Percentiles rank a stretch among this genome's conserved stretches.
These are phyloP conservation scores for Corella eumyota DNA, from an alignment of 23 tunicate genomes.

Conservation along the genomic window DNA sequence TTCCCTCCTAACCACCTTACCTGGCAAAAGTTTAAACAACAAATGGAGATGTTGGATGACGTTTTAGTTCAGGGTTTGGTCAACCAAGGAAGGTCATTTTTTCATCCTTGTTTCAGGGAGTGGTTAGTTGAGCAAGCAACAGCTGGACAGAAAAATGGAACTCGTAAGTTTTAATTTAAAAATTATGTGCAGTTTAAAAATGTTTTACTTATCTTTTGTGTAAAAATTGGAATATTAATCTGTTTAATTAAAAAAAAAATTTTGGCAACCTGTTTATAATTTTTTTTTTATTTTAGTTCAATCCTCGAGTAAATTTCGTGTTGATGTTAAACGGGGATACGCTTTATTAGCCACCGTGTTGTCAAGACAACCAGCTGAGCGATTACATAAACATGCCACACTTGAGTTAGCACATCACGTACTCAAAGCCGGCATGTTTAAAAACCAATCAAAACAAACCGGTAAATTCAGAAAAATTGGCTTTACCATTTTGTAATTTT, in stretches of 20 bases:
- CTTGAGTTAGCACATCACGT: conserved; percentile 98
- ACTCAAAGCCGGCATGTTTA: conserved; percentile 88
- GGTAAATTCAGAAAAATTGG: conserved; percentile 17
- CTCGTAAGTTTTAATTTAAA: conserved; percentile 32
- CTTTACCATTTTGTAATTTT: neutral
- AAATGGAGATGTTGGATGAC: conserved; percentile 45
- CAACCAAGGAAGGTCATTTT: conserved; percentile 43
- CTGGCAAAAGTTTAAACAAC: conserved; percentile 39
- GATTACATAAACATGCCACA: conserved; percentile 63
- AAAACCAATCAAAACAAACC: conserved; percentile 52
- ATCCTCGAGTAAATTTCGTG: conserved; percentile 57
- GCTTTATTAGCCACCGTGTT: conserved; percentile 68
- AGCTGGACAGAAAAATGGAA: conserved; percentile 20
- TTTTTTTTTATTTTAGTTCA: conserved; percentile 19
- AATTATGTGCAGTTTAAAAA: neutral
- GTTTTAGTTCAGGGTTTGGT: conserved; percentile 30
- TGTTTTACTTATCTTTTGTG: neutral
- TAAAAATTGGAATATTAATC: too few species aligned
- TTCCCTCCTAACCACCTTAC: conserved; percentile 30
- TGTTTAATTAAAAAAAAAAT: neutral
- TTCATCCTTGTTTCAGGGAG: conserved; percentile 80
- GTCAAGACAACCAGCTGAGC: conserved; percentile 36
- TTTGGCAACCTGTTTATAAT: neutral
- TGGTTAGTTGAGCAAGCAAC: conserved; percentile 60
- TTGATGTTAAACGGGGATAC: conserved; percentile 84